Evolutionary conservation across 2,113 vertebrate species (phyloP).

Genomic region (Cebus imitator): DNA sequence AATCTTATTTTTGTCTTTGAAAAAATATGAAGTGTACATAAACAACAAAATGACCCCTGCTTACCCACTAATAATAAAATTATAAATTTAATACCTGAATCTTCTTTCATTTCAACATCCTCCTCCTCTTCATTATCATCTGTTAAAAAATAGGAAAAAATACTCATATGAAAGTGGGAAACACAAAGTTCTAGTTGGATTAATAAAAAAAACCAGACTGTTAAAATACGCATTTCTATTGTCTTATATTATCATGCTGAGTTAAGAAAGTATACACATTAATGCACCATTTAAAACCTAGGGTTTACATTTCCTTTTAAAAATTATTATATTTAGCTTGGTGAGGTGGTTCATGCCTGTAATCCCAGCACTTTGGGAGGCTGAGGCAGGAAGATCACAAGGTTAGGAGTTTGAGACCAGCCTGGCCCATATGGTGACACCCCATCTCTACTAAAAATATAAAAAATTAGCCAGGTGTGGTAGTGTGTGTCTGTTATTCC

Average conservation of each 20-base stretch:
- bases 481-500: too few species aligned
- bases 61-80: slow-evolving; percentile 32
- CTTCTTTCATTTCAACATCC: slow-evolving; percentile 76
- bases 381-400: too few species aligned
- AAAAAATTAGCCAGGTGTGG: too few species aligned
- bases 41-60: background rate
- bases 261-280: background rate
- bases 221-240: background rate
- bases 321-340: background rate
- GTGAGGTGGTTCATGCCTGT: too few species aligned
- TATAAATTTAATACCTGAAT: slow-evolving; percentile 78
- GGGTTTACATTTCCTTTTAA: background rate
- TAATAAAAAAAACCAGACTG: background rate
- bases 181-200: background rate
- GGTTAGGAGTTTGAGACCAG: too few species aligned
- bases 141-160: slow-evolving; percentile 47
- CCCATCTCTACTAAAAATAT: too few species aligned
- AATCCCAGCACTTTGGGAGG: too few species aligned
- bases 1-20: slow-evolving; percentile 29
- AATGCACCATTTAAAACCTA: background rate
- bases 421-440: too few species aligned
- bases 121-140: slow-evolving; percentile 79
- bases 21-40: background rate
- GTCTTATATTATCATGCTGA: background rate
- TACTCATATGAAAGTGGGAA: background rate